These are phyloP conservation scores for Vanessa cardui DNA, from an alignment of 2,888 invertebrate genomes.

Conservation along the genomic window DNA sequence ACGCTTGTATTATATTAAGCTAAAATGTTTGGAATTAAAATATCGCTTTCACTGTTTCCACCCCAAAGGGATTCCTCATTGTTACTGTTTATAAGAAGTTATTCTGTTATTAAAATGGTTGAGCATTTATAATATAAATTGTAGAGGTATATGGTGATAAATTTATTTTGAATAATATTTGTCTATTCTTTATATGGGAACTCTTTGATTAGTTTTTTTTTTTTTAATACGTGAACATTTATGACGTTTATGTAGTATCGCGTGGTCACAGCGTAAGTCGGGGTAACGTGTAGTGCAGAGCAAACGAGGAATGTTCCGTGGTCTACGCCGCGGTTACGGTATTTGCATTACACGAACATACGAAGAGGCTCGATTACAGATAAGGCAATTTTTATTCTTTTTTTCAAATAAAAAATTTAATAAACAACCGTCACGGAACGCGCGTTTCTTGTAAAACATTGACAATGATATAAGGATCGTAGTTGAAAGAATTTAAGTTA, in stretches of 20 bases:
- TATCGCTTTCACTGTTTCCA: too few relatives aligned
- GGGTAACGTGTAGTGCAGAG: slow-evolving; percentile 34
- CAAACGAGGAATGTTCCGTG: slow-evolving; percentile 48
- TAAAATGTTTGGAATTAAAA: too few relatives aligned
- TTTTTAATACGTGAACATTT: background rate
- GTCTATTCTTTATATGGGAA: too few relatives aligned
- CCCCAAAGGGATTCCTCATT: too few relatives aligned
- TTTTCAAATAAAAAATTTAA: background rate
- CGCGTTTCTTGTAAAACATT: background rate
- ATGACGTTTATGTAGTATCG: background rate
- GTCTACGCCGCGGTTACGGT: slow-evolving; percentile 34
- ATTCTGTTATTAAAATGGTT: too few relatives aligned
- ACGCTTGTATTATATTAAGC: too few relatives aligned
- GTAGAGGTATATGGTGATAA: too few relatives aligned
- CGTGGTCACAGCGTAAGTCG: slow-evolving; percentile 1
- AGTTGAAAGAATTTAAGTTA: too few relatives aligned
- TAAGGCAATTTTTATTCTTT: background rate
- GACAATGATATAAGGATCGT: background rate
- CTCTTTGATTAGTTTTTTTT: background rate
- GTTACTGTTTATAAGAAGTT: too few relatives aligned
- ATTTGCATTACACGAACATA: slow-evolving; percentile 36
- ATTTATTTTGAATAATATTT: too few relatives aligned
- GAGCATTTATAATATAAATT: too few relatives aligned
- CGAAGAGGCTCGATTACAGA: slow-evolving; percentile 26
- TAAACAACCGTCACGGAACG: too few relatives aligned